Evolutionary conservation across 2,797 vertebrate genomes (phyloP).

Genomic region (Emys orbicularis): DNA sequence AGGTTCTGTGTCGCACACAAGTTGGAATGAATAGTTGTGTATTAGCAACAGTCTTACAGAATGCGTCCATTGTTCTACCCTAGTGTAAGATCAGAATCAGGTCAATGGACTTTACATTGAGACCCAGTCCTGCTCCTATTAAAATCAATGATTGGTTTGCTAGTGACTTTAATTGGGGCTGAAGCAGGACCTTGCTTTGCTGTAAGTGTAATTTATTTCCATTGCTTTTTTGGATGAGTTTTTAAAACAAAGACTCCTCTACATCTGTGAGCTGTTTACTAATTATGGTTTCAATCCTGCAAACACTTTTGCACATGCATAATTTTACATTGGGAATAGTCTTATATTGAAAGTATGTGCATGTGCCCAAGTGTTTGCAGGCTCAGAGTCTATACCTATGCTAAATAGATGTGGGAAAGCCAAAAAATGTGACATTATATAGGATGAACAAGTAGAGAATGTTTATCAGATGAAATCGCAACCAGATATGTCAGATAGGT

Average conservation of each 20-base stretch:
- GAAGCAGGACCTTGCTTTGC: slow-evolving; percentile 17
- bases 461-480: slow-evolving; percentile 69
- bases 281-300: slow-evolving; percentile 39
- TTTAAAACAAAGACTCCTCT: slow-evolving; percentile 40
- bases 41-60: background rate
- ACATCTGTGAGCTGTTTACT: slow-evolving; percentile 28
- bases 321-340: slow-evolving; percentile 32
- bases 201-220: background rate
- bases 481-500: slow-evolving; percentile 44
- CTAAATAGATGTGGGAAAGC: slow-evolving; percentile 47
- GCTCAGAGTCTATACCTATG: slow-evolving; percentile 45
- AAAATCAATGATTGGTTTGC: background rate
- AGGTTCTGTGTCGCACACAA: background rate
- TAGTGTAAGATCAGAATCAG: background rate
- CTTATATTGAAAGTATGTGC: slow-evolving; percentile 54
- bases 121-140: background rate
- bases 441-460: slow-evolving; percentile 57
- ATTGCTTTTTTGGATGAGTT: slow-evolving; percentile 29
- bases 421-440: slow-evolving; percentile 61
- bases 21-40: background rate
- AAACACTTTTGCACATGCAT: slow-evolving; percentile 40
- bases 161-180: background rate
- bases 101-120: background rate
- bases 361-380: slow-evolving; percentile 53
- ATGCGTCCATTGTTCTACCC: background rate